Evolutionary conservation across 2,113 vertebrate species (phyloP).

Genomic region (Muscicapa adusta): DNA sequence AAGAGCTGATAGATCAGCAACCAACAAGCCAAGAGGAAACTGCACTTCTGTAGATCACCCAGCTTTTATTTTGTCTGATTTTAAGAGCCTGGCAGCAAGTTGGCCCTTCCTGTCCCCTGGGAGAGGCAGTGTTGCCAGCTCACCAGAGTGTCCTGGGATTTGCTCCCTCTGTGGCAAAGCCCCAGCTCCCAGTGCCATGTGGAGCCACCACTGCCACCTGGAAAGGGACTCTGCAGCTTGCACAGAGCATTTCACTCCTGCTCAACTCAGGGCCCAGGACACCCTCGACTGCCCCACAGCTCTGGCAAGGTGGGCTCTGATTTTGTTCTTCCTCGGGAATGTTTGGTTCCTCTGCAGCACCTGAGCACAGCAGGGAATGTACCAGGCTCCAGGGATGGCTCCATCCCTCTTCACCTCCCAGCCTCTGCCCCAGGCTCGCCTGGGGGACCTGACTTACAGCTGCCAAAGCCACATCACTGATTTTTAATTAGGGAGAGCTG

Average conservation of each 20-base stretch:
- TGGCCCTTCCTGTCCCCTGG: background rate
- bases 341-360: background rate
- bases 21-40: background rate
- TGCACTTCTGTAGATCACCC: background rate
- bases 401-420: background rate
- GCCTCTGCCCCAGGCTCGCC: fast-evolving
- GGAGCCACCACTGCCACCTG: background rate
- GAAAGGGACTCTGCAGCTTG: background rate
- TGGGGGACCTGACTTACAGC: background rate
- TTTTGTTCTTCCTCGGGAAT: background rate
- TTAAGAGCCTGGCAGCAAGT: background rate
- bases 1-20: background rate
- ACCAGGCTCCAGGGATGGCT: background rate
- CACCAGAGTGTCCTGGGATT: background rate
- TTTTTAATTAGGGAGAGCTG: background rate
- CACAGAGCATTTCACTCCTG: background rate
- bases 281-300: fast-evolving
- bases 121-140: background rate
- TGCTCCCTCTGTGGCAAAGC: background rate
- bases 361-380: fast-evolving
- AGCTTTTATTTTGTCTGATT: background rate
- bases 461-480: background rate
- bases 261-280: background rate
- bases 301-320: background rate
- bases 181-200: background rate